Evolutionary conservation across 2,113 vertebrate species (phyloP).

Genomic region (Periophthalmodon schlosseri): DNA sequence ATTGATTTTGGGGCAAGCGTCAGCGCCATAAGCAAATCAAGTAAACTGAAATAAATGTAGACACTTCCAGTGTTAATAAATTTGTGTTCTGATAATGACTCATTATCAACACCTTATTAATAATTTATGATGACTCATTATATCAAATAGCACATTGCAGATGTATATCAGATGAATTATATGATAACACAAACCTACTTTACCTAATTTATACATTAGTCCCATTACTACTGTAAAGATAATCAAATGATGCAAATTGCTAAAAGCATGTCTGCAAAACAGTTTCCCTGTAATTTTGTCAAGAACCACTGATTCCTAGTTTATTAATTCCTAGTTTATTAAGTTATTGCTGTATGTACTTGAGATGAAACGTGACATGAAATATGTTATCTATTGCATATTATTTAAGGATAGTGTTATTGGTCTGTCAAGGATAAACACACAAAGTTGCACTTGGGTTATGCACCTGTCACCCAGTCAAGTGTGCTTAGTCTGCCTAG

Average conservation of each 20-base stretch:
- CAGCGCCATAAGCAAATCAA: neutral
- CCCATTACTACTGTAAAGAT: neutral
- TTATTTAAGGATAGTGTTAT: too few relatives aligned
- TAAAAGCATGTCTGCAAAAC: neutral
- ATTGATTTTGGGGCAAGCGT: neutral
- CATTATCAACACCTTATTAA: conserved; percentile 12
- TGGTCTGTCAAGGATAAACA: too few relatives aligned
- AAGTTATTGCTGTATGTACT: neutral
- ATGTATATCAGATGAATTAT: neutral
- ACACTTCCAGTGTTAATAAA: neutral
- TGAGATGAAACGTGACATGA: neutral
- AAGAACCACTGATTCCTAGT: too few relatives aligned
- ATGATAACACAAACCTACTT: neutral
- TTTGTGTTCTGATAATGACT: neutral
- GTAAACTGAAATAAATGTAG: neutral
- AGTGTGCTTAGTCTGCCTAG: too few relatives aligned
- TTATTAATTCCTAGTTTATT: too few relatives aligned
- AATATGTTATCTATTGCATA: too few relatives aligned
- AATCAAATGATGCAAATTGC: neutral
- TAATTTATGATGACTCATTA: neutral
- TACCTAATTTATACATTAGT: neutral
- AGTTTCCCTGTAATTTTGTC: too few relatives aligned
- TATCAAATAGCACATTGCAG: neutral
- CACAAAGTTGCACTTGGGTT: too few relatives aligned
- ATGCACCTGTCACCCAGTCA: too few relatives aligned